These are phyloP conservation scores for Urechis unicinctus DNA, from an alignment of 2,888 invertebrate genomes.

Conservation along the genomic window DNA sequence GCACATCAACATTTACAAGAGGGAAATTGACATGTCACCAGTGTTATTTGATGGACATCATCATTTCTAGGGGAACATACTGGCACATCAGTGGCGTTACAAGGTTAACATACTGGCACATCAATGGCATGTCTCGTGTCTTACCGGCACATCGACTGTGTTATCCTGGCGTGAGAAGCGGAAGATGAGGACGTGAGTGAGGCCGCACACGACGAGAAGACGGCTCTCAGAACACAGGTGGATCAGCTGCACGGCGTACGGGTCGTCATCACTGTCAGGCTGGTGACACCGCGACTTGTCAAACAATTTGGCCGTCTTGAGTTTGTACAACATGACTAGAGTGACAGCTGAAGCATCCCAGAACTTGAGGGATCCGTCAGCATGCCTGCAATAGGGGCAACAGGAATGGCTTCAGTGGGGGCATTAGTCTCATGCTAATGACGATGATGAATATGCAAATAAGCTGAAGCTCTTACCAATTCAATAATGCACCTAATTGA, in stretches of 20 bases:
- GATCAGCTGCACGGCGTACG: slow-evolving; percentile 82
- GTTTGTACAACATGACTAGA: slow-evolving; percentile 90
- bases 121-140: too few relatives aligned
- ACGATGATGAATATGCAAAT: not conserved
- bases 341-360: slow-evolving; percentile 59
- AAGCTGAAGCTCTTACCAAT: too few relatives aligned
- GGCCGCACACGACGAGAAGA: slow-evolving; percentile 80
- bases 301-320: slow-evolving; percentile 91
- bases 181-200: slow-evolving; percentile 90
- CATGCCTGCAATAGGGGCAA: slow-evolving; percentile 61
- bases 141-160: slow-evolving; percentile 52
- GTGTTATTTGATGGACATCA: too few relatives aligned
- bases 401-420: not conserved
- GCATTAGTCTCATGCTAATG: not conserved
- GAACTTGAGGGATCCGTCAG: slow-evolving; percentile 93
- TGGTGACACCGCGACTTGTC: slow-evolving; percentile 60
- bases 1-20: too few relatives aligned
- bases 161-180: slow-evolving; percentile 89
- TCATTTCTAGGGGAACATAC: too few relatives aligned
- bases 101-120: too few relatives aligned
- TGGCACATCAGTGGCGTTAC: too few relatives aligned
- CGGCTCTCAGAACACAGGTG: slow-evolving; percentile 85
- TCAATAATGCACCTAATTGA: too few relatives aligned
- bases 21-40: too few relatives aligned
- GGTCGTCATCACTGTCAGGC: slow-evolving; percentile 64